These are phyloP conservation scores for Pavo muticus DNA, from an alignment of 2,113 vertebrate species.

Conservation along the genomic window DNA sequence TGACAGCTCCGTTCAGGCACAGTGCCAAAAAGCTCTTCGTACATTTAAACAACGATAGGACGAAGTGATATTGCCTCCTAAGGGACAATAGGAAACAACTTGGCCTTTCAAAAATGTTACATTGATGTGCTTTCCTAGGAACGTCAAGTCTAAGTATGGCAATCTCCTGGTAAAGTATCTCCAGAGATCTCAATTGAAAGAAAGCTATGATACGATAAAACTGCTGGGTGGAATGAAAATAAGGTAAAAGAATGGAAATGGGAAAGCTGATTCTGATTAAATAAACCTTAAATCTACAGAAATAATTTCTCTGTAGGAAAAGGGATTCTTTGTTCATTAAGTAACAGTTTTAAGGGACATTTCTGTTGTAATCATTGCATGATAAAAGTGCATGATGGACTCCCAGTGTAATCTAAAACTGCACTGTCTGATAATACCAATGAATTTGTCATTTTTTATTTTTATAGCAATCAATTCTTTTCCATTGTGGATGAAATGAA, in stretches of 20 bases:
- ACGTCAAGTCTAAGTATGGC: conserved; percentile 50
- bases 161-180: conserved; percentile 63
- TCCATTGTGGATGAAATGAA: neutral
- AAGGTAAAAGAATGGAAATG: conserved; percentile 37
- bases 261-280: neutral
- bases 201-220: conserved; percentile 32
- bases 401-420: neutral
- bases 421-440: neutral
- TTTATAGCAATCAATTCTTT: neutral
- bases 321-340: neutral
- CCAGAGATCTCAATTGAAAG: conserved; percentile 52
- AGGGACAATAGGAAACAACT: conserved; percentile 62
- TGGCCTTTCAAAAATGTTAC: conserved; percentile 69
- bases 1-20: conserved; percentile 60
- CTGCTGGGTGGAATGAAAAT: conserved; percentile 21
- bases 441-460: neutral
- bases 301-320: conserved; percentile 4
- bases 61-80: conserved; percentile 56
- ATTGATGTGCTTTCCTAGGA: conserved; percentile 57
- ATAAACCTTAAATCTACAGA: neutral
- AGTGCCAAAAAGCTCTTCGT: conserved; percentile 21
- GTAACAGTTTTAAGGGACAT: neutral
- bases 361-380: neutral
- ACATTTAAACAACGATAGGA: conserved; percentile 59
- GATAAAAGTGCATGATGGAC: neutral